Conservation (phyloP, 2,113 vertebrate genomes). For the Elachura formosa region DNA sequence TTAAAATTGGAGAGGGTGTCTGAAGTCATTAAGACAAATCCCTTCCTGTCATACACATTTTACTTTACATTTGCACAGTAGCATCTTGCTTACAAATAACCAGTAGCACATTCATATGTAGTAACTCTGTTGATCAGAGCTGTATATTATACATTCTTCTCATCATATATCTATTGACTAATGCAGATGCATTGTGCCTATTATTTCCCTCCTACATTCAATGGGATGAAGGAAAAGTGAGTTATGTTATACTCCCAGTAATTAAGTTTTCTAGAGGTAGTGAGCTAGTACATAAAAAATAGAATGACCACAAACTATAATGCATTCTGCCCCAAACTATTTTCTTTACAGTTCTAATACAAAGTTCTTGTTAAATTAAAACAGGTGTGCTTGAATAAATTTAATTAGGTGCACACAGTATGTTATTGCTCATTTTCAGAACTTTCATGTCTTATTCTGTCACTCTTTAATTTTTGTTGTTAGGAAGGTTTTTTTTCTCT, state of each 20-base stretch:
- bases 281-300: neutral
- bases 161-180: neutral
- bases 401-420: neutral
- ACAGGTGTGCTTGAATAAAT: neutral
- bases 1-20: neutral
- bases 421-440: neutral
- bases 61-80: neutral
- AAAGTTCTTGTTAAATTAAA: neutral
- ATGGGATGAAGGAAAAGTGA: neutral
- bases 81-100: neutral
- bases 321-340: neutral
- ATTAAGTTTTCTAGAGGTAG: conserved; percentile 4
- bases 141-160: neutral
- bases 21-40: neutral
- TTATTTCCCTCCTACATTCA: neutral
- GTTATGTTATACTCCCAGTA: neutral
- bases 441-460: neutral
- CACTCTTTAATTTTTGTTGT: neutral
- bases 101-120: neutral
- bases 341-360: neutral
- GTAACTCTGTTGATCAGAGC: neutral
- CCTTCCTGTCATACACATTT: neutral
- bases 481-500: neutral
- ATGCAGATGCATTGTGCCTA: neutral
- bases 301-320: neutral